Conservation (phyloP, 1,140 invertebrate species). For the Diorhabda carinulata region DNA sequence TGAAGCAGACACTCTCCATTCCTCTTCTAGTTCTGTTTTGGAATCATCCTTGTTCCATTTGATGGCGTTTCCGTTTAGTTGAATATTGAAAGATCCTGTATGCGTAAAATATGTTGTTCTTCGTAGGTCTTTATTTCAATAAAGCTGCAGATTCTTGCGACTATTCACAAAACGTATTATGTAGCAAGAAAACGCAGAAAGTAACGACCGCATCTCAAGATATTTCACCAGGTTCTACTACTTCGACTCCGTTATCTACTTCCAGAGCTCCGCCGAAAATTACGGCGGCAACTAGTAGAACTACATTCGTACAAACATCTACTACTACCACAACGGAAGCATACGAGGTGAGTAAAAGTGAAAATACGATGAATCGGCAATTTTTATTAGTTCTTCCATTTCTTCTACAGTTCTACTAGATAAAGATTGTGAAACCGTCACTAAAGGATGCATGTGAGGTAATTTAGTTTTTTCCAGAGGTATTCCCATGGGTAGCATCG, state of each 20-base stretch:
- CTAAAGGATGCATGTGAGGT: constrained; percentile 33
- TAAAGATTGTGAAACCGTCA: constrained; percentile 33
- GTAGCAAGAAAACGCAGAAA: constrained; percentile 56
- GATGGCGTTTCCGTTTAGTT: too few relatives aligned
- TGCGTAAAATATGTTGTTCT: constrained; percentile 17
- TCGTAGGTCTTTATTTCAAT: constrained; percentile 79
- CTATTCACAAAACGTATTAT: constrained; percentile 82
- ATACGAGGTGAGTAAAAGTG: constrained; percentile 25
- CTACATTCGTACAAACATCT: constrained; percentile 39
- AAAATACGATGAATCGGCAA: background rate
- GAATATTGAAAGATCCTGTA: too few relatives aligned
- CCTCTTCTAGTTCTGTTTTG: too few relatives aligned
- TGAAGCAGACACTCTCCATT: too few relatives aligned
- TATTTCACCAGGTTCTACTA: constrained; percentile 40
- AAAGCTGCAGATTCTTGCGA: constrained; percentile 89
- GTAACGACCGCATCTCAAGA: constrained; percentile 48
- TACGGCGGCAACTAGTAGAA: constrained; percentile 46
- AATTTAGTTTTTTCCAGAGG: constrained; percentile 34
- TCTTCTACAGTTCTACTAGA: constrained; percentile 27
- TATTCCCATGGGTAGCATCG: constrained; percentile 30
- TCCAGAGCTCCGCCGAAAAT: constrained; percentile 44
- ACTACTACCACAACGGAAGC: constrained; percentile 32
- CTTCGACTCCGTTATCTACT: constrained; percentile 50
- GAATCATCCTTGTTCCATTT: too few relatives aligned
- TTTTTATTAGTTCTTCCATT: constrained; percentile 6